Base-by-base conservation (phyloP, 1,140 invertebrate genomes). In the Globodera ellingtonae region DNA sequence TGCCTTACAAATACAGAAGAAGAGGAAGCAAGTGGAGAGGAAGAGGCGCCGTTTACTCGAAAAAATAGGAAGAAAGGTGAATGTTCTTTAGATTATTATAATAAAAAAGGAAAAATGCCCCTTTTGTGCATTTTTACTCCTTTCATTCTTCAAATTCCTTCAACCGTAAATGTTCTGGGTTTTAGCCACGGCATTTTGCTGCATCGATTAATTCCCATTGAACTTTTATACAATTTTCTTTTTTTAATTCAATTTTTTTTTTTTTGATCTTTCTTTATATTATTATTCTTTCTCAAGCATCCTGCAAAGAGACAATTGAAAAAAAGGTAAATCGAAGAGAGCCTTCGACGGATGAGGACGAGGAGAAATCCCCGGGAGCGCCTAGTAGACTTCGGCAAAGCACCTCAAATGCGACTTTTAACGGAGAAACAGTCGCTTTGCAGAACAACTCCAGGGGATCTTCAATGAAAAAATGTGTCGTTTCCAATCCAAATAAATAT, bases 321-420 rank as follows among this genome's bases (percentile, higher is more conserved):
- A 69, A 50, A 48, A 52, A 24, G 6, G 21, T 6, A 35, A 77
- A 77, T 62, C 52, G 50, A 52, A 44, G 46, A 50, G 75, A 69
- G 21, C 48, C 75, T 67, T 67, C 75, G 46, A 75, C 73, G 10
- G 73, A 75, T 75, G 75, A 69, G 24, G 75, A 77, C 44, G 56
- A 69, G 9, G 67, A 70, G 10, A 44, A 65, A 46, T 21, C 24
- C n/a, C 59, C 46, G 5, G 24, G 67, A 47, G 21, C 6, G 44
- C 35, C 65, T 7, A 77, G 62, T 9, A 77, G n/a, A n/a, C 24
- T 15, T 10, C 15, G n/a, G 7, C 75, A 62, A 6, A 77, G 69
- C 48, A 66, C 50, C 7, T 67, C 24, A 62, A 62, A 18, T 4
- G 69, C 6, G 44, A 44, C 75, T 18, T 24, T 21, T 35, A 62